Base-by-base conservation (phyloP, 2,888 invertebrate species). In the Agrilus cyanescens region DNA sequence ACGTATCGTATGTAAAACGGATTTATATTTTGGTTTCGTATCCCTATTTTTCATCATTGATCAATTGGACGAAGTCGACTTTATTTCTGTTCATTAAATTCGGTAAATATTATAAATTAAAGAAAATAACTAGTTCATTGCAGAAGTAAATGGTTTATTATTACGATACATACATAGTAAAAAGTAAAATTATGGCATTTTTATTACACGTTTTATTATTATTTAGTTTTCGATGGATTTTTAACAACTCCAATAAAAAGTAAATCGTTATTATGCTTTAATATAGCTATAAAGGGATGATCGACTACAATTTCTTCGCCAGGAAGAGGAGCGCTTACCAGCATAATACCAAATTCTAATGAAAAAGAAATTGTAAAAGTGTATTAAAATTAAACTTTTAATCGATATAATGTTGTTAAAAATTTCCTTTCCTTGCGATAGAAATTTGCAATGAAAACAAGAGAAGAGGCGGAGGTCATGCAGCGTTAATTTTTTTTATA, bases 201-300 rank as follows among this genome's bases (percentile, higher is more conserved):
- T 12, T 14, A 2, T 14, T 12, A 37, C 13, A 12, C 3, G 13
- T 29, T 12, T 16, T 3, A 5, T 29, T n/a, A n/a, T 32, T 32
- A 32, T 18, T 32, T 12, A 16, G 3, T 10, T 10, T 16, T 33
- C 3, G 33, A 4, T 18, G 32, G 31, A 12, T 36, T 36, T 3
- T 30, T n/a, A 38, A 43, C 41, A 41, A 32, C 45, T 32, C 45
- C 46, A 40, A 8, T 13, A 43, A 43, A 44, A 13, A 46, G 41
- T 13, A 40, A 4, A 25, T 38, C 35, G 4, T n/a, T 33, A n/a
- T 16, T 20, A 38, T 35, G 32, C 32, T 39, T 32, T 13, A 49
- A 12, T 18, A 43, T 25, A n/a, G 38, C 25, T 31, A 47, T 40
- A 18, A 45, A 45, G 12, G 45, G 41, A 41, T 41, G 45, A 16